Conservation (phyloP, 2,113 vertebrate species). For the Brachypteracias leptosomus region DNA sequence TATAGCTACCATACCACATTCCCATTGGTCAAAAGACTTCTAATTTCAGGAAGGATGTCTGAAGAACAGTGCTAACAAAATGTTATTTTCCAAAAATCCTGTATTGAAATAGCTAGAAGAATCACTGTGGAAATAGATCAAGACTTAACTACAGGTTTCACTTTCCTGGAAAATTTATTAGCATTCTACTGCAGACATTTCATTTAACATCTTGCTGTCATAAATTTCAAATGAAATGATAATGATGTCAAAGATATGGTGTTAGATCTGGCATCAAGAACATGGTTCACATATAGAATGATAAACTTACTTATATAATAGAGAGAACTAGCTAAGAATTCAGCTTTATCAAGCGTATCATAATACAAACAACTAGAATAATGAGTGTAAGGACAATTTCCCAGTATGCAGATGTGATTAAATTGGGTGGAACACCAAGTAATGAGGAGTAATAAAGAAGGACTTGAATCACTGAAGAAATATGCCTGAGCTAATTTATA, state of each 20-base stretch:
- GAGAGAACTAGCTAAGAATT: conserved; percentile 41
- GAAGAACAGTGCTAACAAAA: not conserved
- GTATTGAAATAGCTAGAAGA: not conserved
- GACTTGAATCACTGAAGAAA: conserved; percentile 59
- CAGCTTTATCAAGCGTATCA: conserved; percentile 51
- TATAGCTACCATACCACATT: not conserved
- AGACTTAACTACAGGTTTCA: not conserved
- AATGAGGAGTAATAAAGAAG: conserved; percentile 70
- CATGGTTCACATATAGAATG: not conserved
- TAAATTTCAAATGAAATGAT: conserved; percentile 32
- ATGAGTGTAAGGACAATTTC: conserved; percentile 67
- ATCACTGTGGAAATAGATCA: not conserved
- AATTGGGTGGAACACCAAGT: conserved; percentile 74
- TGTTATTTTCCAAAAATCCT: not conserved
- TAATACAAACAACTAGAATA: conserved; percentile 59
- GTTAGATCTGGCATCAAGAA: conserved; percentile 41
- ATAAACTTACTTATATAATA: conserved; percentile 41
- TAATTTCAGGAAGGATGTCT: not conserved
- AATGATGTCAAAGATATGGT: conserved; percentile 44
- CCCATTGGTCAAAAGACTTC: not conserved
- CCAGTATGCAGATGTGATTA: conserved; percentile 71
- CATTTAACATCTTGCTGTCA: not conserved
- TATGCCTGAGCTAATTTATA: conserved; percentile 44
- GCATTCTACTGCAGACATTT: not conserved
- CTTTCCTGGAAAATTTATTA: not conserved